phyloP scores from a whole-genome alignment of 2,888 invertebrate genomes.

The Cryptocheilus praepositus region DNA sequence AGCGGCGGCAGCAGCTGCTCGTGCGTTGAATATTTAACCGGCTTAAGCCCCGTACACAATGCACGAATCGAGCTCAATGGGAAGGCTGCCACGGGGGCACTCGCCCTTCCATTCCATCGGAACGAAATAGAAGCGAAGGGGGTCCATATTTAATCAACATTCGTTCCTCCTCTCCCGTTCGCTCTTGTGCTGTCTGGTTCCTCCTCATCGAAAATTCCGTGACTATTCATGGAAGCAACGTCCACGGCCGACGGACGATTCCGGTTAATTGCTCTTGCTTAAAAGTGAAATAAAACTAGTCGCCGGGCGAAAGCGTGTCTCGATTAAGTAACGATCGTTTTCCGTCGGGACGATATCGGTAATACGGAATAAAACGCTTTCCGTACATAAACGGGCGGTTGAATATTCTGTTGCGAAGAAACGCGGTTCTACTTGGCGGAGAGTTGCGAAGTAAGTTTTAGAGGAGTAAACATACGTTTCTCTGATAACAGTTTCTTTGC shows the following conservation, averaged over 20 bases:
- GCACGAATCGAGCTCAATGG: conserved; percentile 43
- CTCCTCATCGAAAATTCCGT: background rate
- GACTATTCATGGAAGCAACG: too few species aligned
- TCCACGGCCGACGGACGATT: too few species aligned
- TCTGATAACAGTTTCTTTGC: too few species aligned
- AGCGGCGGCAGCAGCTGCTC: conserved; percentile 59
- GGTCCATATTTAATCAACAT: conserved; percentile 64
- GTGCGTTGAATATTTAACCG: conserved; percentile 68
- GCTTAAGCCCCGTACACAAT: conserved; percentile 57
- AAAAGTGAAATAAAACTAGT: too few species aligned
- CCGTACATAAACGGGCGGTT: too few species aligned
- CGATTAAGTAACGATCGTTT: conserved; percentile 10
- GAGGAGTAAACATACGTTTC: too few species aligned
- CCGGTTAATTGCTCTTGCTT: too few species aligned
- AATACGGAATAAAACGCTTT: too few species aligned
- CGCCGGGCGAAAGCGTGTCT: too few species aligned
- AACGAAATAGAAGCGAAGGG: conserved; percentile 44
- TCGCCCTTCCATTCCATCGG: conserved; percentile 34
- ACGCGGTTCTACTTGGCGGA: too few species aligned
- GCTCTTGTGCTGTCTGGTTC: conserved; percentile 1
- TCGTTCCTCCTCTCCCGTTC: conserved; percentile 21
- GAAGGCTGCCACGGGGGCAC: conserved; percentile 37
- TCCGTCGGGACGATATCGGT: conserved; percentile 4
- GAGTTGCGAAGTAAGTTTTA: too few species aligned
- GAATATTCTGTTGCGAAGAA: too few species aligned